A percentile compares a stretch with the other conserved stretches of the same genome.
These are phyloP conservation scores for Tinea semifulvella DNA, from an alignment of 2,888 invertebrate species.

Conservation along the genomic window DNA sequence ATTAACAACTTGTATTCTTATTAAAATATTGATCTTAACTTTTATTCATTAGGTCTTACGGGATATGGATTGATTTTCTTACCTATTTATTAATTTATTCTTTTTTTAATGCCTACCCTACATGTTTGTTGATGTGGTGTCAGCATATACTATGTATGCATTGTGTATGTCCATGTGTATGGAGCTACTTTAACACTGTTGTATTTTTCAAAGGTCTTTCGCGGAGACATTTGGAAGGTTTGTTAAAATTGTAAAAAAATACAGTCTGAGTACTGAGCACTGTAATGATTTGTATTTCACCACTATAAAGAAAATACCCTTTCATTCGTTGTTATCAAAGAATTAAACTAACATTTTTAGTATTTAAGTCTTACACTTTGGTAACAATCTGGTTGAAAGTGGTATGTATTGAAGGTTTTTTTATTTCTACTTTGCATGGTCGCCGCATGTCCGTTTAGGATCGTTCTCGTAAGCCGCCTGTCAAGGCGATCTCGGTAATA, in stretches of 20 bases:
- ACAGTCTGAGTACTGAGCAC: slow-evolving; percentile 8
- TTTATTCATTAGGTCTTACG: slow-evolving; percentile 11
- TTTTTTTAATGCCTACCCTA: not conserved
- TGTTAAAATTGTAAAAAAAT: slow-evolving; percentile 53
- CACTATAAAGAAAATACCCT: slow-evolving; percentile 13
- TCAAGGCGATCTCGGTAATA: slow-evolving; percentile 61
- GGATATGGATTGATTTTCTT: slow-evolving; percentile 3
- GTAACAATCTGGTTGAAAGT: slow-evolving; percentile 38
- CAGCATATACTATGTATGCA: not conserved
- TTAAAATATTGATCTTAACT: not conserved
- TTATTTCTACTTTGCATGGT: slow-evolving; percentile 63
- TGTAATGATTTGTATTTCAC: slow-evolving; percentile 9
- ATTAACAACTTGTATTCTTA: too few species aligned
- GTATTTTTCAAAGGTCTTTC: slow-evolving; percentile 69
- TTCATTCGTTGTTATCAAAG: slow-evolving; percentile 44
- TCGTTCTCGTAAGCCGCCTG: slow-evolving; percentile 46
- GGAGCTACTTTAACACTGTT: slow-evolving; percentile 55
- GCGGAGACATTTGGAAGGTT: slow-evolving; percentile 74
- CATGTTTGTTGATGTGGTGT: not conserved
- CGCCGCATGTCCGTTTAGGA: slow-evolving; percentile 64
- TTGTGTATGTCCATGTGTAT: slow-evolving; percentile 18
- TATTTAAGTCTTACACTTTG: slow-evolving; percentile 25
- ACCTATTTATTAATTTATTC: not conserved
- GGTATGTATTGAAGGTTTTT: slow-evolving; percentile 35
- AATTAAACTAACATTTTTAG: slow-evolving; percentile 23